Evolutionary conservation across 1,140 invertebrate species (phyloP).

Genomic region (Pristionchus pacificus): DNA sequence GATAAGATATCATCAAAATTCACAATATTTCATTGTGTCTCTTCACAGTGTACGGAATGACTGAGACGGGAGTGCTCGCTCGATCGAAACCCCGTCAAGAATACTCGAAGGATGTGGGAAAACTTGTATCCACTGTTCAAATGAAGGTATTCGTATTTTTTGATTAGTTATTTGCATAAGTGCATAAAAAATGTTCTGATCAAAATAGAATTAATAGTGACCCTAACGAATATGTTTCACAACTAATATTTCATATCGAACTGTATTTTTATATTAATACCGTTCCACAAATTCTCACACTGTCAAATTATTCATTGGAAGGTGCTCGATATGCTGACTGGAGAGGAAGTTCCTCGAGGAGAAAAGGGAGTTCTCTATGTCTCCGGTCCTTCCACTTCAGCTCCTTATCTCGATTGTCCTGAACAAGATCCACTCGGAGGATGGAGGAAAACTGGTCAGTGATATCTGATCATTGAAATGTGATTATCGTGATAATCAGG

Average conservation of each 20-base stretch:
- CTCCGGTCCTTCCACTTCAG: not conserved
- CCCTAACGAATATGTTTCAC: too few species aligned
- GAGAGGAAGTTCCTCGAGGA: constrained; percentile 7
- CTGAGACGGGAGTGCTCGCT: not conserved
- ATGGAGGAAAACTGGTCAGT: constrained; percentile 12
- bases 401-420: constrained; percentile 12
- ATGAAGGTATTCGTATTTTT: not conserved
- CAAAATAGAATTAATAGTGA: too few species aligned
- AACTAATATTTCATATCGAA: too few species aligned
- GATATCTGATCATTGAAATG: too few species aligned
- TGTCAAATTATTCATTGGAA: not conserved
- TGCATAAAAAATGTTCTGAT: too few species aligned
- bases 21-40: too few species aligned
- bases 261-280: too few species aligned
- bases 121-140: not conserved
- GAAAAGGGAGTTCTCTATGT: constrained; percentile 14
- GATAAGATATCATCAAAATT: too few species aligned
- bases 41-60: not conserved
- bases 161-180: too few species aligned
- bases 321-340: constrained; percentile 11
- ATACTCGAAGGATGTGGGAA: not conserved
- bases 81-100: not conserved
- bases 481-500: too few species aligned
- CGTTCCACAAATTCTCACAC: too few species aligned
- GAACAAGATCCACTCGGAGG: constrained; percentile 10